A percentile compares a stretch with the other conserved stretches of the same genome.
Conservation (phyloP, 2,888 invertebrate genomes). For the Elmis aenea region DNA sequence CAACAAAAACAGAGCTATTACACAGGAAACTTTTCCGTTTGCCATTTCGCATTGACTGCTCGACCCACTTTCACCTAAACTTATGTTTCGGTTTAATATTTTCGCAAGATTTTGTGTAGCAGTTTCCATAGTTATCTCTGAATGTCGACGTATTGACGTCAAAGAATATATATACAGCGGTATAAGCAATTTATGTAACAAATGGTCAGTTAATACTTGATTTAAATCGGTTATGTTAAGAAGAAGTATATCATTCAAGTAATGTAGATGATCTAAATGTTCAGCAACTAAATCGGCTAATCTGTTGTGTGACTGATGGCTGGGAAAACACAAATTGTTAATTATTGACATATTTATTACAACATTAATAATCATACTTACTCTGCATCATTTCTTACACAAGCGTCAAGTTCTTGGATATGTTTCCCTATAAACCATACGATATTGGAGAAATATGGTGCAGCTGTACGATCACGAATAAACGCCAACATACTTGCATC, state of each 20-base stretch:
- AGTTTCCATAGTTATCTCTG: slow-evolving; percentile 54
- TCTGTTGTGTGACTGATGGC: slow-evolving; percentile 85
- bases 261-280: slow-evolving; percentile 95
- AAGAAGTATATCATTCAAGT: slow-evolving; percentile 92
- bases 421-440: slow-evolving; percentile 99
- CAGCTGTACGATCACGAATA: slow-evolving; percentile 93
- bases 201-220: slow-evolving; percentile 88
- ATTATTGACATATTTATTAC: neutral
- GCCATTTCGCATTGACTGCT: slow-evolving; percentile 38
- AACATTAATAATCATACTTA: slow-evolving; percentile 51
- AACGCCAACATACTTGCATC: slow-evolving; percentile 93
- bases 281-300: slow-evolving; percentile 93
- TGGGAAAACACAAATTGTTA: slow-evolving; percentile 52
- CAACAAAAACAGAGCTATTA: slow-evolving; percentile 84
- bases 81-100: slow-evolving; percentile 57
- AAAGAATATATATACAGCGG: slow-evolving; percentile 92
- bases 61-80: slow-evolving; percentile 42
- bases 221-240: slow-evolving; percentile 89
- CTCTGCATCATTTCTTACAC: slow-evolving; percentile 94
- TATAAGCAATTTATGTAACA: slow-evolving; percentile 86
- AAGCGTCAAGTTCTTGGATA: slow-evolving; percentile 90
- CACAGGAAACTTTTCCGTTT: slow-evolving; percentile 70
- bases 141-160: slow-evolving; percentile 46
- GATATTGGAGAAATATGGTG: slow-evolving; percentile 96
- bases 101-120: slow-evolving; percentile 61